phyloP scores from a whole-genome alignment of 2,888 invertebrate species.

The Melieria picta region DNA sequence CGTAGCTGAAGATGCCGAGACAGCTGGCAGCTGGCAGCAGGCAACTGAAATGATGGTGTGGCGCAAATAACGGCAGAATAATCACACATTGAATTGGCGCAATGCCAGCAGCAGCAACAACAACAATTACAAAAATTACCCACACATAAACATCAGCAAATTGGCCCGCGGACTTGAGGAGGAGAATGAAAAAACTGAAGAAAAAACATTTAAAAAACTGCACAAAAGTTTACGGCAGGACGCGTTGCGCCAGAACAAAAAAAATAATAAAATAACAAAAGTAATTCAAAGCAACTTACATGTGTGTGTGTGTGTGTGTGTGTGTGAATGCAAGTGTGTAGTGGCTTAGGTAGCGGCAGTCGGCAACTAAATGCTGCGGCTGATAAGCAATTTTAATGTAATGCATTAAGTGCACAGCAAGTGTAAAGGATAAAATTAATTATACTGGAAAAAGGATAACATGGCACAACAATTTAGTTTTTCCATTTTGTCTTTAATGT shows the following conservation, averaged over 20 bases:
- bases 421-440: conserved; percentile 45
- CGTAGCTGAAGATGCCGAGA: too few relatives aligned
- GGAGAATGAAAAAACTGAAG: background rate
- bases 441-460: conserved; percentile 36
- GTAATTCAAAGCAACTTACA: conserved; percentile 5
- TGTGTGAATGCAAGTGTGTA: conserved; percentile 38
- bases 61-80: conserved; percentile 58
- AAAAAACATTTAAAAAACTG: background rate
- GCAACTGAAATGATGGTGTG: too few relatives aligned
- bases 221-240: background rate
- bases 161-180: too few relatives aligned
- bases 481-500: too few relatives aligned
- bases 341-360: background rate
- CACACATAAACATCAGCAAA: too few relatives aligned
- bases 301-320: conserved; percentile 23
- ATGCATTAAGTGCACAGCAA: conserved; percentile 43
- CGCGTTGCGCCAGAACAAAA: background rate
- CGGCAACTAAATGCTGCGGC: conserved; percentile 40
- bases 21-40: too few relatives aligned
- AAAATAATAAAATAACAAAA: background rate
- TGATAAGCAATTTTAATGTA: conserved; percentile 49
- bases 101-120: conserved; percentile 42
- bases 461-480: too few relatives aligned
- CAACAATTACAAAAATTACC: background rate
- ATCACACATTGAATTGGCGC: conserved; percentile 61